Evolutionary conservation across 2,888 invertebrate species (phyloP).

Genomic region (Masnerella sp.): DNA sequence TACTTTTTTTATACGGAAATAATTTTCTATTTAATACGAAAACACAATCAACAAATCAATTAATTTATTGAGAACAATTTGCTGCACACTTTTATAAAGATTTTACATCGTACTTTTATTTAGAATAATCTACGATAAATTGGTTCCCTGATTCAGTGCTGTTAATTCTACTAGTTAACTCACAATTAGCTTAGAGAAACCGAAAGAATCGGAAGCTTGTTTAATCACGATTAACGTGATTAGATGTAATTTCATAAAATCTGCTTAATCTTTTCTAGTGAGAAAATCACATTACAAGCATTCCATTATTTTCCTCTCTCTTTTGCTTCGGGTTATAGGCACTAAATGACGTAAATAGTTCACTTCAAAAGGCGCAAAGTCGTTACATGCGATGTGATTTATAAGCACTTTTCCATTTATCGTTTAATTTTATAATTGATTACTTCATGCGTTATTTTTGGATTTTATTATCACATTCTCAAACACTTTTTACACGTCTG

Average conservation of each 20-base stretch:
- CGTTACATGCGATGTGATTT: too few relatives aligned
- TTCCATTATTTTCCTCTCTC: conserved; percentile 38
- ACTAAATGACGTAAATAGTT: conserved; percentile 19
- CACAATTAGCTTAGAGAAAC: conserved; percentile 20
- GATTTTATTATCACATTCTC: too few relatives aligned
- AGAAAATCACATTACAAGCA: conserved; percentile 33
- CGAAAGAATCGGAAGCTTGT: conserved; percentile 45
- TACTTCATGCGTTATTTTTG: too few relatives aligned
- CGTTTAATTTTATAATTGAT: too few relatives aligned
- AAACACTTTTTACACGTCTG: too few relatives aligned
- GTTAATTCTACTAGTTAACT: conserved; percentile 6
- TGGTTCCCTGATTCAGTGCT: conserved; percentile 19
- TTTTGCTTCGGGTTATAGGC: conserved; percentile 19
- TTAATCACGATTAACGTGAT: conserved; percentile 46
- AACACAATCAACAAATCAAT: too few relatives aligned
- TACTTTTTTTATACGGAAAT: too few relatives aligned
- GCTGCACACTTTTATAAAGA: too few relatives aligned
- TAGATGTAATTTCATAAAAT: conserved; percentile 43
- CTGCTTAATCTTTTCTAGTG: conserved; percentile 37
- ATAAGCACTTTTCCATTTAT: too few relatives aligned
- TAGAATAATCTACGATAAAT: conserved; percentile 5
- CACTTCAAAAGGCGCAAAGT: conserved; percentile 13
- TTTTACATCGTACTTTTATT: too few relatives aligned
- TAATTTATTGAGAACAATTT: too few relatives aligned
- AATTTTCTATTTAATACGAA: too few relatives aligned